Percentiles rank a stretch among this genome's conserved stretches.
phyloP scores from a whole-genome alignment of 2,888 invertebrate species.

The Xylota segnis region DNA sequence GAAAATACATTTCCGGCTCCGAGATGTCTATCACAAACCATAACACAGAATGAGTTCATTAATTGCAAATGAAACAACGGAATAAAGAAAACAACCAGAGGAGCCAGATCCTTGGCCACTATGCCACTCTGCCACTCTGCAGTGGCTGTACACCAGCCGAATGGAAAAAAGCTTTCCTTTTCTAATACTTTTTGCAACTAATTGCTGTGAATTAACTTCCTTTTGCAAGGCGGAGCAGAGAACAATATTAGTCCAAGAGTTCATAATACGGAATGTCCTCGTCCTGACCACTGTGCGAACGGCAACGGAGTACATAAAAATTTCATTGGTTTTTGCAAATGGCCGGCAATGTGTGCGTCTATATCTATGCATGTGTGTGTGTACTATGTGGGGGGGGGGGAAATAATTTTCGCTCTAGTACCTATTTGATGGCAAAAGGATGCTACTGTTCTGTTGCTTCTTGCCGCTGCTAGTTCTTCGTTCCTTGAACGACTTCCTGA shows the following conservation, averaged over 20 bases:
- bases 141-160: constrained; percentile 13
- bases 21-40: constrained; percentile 75
- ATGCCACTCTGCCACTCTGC: background rate
- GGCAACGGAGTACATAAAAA: constrained; percentile 56
- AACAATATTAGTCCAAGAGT: constrained; percentile 59
- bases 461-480: constrained; percentile 53
- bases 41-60: constrained; percentile 73
- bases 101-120: constrained; percentile 28
- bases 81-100: constrained; percentile 31
- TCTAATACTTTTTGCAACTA: constrained; percentile 68
- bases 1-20: constrained; percentile 71
- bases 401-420: constrained; percentile 67
- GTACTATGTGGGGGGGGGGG: background rate
- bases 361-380: background rate
- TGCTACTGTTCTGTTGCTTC: constrained; percentile 67
- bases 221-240: constrained; percentile 51
- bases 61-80: constrained; percentile 69
- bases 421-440: constrained; percentile 71
- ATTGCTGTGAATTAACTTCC: constrained; percentile 74
- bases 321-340: constrained; percentile 64
- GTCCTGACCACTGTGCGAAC: constrained; percentile 36
- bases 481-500: constrained; percentile 74
- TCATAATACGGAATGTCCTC: constrained; percentile 56
- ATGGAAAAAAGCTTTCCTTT: constrained; percentile 62
- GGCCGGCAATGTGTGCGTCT: constrained; percentile 12